Evolutionary conservation across 2,113 vertebrate species (phyloP).

Genomic region (Cinclus cinclus): DNA sequence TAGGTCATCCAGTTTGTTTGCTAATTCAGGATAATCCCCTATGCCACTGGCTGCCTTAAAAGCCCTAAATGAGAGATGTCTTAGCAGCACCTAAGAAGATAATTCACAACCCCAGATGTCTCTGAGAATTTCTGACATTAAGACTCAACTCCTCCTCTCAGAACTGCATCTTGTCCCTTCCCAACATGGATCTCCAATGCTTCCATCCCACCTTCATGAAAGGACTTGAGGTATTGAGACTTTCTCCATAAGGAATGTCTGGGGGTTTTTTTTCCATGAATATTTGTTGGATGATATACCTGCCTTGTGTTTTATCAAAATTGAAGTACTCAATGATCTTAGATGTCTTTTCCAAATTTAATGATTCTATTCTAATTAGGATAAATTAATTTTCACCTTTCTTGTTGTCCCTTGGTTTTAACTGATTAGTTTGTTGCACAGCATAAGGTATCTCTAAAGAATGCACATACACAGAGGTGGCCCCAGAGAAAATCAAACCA

Average conservation of each 20-base stretch:
- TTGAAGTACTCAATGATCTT: background rate
- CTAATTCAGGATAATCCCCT: background rate
- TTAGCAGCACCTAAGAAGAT: background rate
- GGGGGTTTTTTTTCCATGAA: accelerated
- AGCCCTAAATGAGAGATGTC: background rate
- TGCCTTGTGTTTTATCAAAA: background rate
- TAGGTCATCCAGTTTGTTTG: background rate
- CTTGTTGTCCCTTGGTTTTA: background rate
- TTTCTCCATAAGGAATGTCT: background rate
- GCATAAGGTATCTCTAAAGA: background rate
- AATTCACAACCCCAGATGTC: background rate
- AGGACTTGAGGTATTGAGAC: background rate
- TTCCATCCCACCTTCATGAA: background rate
- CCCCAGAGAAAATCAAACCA: background rate
- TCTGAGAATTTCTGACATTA: background rate
- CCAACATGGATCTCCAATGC: background rate
- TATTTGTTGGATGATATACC: background rate
- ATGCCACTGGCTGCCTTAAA: background rate
- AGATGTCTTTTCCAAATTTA: background rate
- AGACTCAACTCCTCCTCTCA: background rate
- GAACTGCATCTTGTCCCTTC: background rate
- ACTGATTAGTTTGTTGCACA: background rate
- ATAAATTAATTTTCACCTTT: background rate
- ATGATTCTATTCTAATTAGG: background rate
- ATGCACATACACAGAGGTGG: background rate